Evolutionary conservation across 2,888 invertebrate species (phyloP).

Genomic region (Falcaria lacertinaria): DNA sequence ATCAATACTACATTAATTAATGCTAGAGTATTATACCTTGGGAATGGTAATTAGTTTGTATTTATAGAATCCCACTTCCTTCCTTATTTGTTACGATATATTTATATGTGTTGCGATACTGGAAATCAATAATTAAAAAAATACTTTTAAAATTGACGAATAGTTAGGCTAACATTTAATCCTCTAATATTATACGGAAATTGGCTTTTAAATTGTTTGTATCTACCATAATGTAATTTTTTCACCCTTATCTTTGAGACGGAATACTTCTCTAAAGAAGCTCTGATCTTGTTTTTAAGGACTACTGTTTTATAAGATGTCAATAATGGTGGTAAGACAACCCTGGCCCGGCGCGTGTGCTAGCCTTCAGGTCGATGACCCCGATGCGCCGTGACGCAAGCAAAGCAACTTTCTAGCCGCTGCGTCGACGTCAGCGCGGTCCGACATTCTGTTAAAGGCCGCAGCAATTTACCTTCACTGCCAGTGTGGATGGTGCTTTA

Average conservation of each 20-base stretch:
- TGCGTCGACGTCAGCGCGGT: conserved; percentile 61
- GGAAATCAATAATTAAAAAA: too few species aligned
- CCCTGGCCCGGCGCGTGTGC: conserved; percentile 24
- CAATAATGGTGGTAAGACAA: conserved; percentile 9
- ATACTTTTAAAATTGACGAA: too few species aligned
- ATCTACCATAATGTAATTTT: too few species aligned
- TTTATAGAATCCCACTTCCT: background rate
- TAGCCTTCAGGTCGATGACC: conserved; percentile 50
- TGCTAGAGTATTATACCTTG: background rate
- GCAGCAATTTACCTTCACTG: conserved; percentile 8
- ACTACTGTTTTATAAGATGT: background rate
- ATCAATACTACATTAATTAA: too few species aligned
- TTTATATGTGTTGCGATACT: background rate
- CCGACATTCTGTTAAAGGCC: conserved; percentile 65
- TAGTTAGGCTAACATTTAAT: too few species aligned
- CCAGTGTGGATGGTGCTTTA: conserved; percentile 1
- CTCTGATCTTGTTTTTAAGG: background rate
- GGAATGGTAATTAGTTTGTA: background rate
- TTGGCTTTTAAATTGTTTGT: too few species aligned
- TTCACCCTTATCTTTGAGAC: too few species aligned
- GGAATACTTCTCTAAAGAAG: too few species aligned
- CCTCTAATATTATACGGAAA: too few species aligned
- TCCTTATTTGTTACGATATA: background rate
- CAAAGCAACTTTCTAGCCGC: conserved; percentile 72
- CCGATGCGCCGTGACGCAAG: conserved; percentile 71